Percentiles rank a stretch among this genome's conserved stretches.
phyloP scores from a whole-genome alignment of 2,113 vertebrate genomes.

The Melierax canorus region DNA sequence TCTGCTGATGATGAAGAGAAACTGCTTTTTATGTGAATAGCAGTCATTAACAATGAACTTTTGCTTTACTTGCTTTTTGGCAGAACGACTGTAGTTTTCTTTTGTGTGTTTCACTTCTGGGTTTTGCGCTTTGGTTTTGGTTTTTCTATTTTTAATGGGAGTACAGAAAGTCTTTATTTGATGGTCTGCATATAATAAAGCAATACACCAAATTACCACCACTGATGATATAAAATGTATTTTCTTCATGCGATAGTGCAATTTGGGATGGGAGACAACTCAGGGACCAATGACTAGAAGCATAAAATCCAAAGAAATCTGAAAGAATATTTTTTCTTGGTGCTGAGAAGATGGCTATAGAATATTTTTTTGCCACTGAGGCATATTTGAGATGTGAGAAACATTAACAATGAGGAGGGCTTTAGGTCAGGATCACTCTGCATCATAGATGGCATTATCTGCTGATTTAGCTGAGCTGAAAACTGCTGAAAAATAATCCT shows the following conservation, averaged over 20 bases:
- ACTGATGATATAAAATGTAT: neutral
- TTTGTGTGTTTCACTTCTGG: neutral
- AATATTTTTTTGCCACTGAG: slow-evolving; percentile 48
- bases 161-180: neutral
- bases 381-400: slow-evolving; percentile 62
- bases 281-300: neutral
- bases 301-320: neutral
- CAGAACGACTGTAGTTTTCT: neutral
- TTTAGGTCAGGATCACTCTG: slow-evolving; percentile 74
- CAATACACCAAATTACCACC: neutral
- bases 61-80: neutral
- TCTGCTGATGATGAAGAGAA: neutral
- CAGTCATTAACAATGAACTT: neutral
- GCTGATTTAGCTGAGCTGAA: slow-evolving; percentile 79
- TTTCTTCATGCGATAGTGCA: neutral
- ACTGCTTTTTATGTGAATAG: neutral
- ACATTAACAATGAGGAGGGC: slow-evolving; percentile 66
- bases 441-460: slow-evolving; percentile 73
- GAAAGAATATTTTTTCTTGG: neutral
- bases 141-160: neutral
- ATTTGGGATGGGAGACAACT: neutral
- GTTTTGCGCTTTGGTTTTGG: neutral
- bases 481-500: slow-evolving; percentile 84
- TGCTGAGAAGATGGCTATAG: neutral
- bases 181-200: neutral